Evolutionary conservation across 2,797 vertebrate genomes (phyloP).

Genomic region (Hippocampus kuda): DNA sequence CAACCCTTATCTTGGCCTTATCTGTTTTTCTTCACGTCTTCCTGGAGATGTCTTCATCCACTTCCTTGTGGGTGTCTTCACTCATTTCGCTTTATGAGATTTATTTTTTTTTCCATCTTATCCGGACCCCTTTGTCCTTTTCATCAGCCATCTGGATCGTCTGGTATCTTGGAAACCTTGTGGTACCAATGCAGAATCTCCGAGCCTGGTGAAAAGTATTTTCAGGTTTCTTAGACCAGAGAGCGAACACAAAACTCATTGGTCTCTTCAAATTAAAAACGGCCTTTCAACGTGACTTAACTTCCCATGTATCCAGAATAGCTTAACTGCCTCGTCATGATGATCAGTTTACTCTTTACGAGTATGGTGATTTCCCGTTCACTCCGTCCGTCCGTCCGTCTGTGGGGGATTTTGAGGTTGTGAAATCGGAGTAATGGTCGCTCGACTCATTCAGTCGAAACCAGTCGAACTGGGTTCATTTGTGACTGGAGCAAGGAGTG

Average conservation of each 20-base stretch:
- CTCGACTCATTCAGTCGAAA: conserved; percentile 41
- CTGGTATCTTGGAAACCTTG: conserved; percentile 75
- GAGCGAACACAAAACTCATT: background rate
- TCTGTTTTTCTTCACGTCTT: conserved; percentile 53
- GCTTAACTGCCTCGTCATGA: background rate
- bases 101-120: conserved; percentile 63
- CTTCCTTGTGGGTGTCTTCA: conserved; percentile 65
- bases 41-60: conserved; percentile 57
- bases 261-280: background rate
- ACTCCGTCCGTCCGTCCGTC: background rate
- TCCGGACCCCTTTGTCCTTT: conserved; percentile 60
- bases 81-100: conserved; percentile 65
- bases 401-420: conserved; percentile 25
- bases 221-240: background rate
- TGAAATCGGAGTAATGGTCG: conserved; percentile 46
- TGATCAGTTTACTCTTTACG: background rate
- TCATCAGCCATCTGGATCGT: conserved; percentile 72
- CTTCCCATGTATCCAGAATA: background rate
- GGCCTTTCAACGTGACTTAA: background rate
- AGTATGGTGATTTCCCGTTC: background rate
- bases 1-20: conserved; percentile 43
- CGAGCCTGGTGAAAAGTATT: conserved; percentile 11
- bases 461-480: conserved; percentile 51
- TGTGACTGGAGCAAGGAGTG: conserved; percentile 12
- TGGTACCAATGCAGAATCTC: conserved; percentile 49